Evolutionary conservation across 2,113 vertebrate genomes (phyloP).

Genomic region (Cacatua alba): DNA sequence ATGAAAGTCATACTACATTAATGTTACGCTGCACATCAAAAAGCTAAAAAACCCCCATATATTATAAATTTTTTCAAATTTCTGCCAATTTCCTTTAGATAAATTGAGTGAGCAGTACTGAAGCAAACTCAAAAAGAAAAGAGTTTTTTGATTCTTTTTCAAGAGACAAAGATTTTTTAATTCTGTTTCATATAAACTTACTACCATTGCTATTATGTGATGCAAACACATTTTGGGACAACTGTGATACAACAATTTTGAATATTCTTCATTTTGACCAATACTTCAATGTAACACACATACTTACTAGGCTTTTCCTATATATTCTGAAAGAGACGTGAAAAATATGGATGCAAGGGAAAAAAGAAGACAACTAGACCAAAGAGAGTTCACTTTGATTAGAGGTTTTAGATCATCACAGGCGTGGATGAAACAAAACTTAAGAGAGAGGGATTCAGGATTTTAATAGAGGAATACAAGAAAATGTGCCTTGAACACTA

Average conservation of each 20-base stretch:
- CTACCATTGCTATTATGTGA: not conserved
- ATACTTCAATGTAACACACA: not conserved
- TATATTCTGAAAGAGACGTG: not conserved
- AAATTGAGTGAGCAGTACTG: not conserved
- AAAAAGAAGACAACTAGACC: not conserved
- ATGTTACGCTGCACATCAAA: not conserved
- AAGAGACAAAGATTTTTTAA: not conserved
- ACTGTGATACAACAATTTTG: not conserved
- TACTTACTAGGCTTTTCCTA: not conserved
- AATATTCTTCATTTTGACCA: not conserved
- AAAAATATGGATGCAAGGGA: not conserved
- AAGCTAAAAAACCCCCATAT: not conserved
- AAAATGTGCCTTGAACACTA: not conserved
- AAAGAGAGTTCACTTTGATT: not conserved
- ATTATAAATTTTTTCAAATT: not conserved
- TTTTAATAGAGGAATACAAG: not conserved
- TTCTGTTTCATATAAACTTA: not conserved
- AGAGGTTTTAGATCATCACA: not conserved
- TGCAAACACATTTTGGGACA: not conserved
- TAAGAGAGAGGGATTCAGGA: not conserved
- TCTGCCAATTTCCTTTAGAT: not conserved
- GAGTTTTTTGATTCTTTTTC: not conserved
- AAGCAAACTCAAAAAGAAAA: not conserved
- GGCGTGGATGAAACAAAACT: not conserved
- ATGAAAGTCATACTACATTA: not conserved